These are phyloP conservation scores for Dryomyza anilis DNA, from an alignment of 2,888 invertebrate genomes.

Conservation along the genomic window DNA sequence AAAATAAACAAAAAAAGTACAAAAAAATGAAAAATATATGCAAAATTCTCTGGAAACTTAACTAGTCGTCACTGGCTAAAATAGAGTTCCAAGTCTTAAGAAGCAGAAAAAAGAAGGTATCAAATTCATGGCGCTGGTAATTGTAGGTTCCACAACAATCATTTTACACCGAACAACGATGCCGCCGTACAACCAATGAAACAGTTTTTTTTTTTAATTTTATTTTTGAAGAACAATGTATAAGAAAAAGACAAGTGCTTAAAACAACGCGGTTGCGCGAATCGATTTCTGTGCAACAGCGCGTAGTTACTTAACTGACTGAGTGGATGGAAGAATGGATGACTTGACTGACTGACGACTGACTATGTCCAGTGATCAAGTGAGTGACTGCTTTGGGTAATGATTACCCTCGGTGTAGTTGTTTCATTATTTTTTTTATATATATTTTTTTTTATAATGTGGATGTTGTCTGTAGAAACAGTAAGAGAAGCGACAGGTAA, in stretches of 20 bases:
- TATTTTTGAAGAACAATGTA: too few relatives aligned
- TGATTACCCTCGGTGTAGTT: constrained; percentile 51
- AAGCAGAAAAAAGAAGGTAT: too few relatives aligned
- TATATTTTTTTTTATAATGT: background rate
- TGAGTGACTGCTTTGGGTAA: constrained; percentile 51
- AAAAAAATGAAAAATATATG: too few relatives aligned
- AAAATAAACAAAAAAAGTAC: too few relatives aligned
- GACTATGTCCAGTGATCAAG: constrained; percentile 28
- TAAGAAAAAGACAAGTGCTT: background rate
- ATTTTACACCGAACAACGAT: constrained; percentile 30
- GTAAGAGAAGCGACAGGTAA: constrained; percentile 39
- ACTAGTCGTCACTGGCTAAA: too few relatives aligned
- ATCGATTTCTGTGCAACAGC: background rate
- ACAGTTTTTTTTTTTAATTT: too few relatives aligned
- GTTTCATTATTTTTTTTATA: constrained; percentile 37
- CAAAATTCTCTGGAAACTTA: too few relatives aligned
- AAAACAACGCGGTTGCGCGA: constrained; percentile 17
- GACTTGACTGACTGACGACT: too few relatives aligned
- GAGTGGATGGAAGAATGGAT: too few relatives aligned
- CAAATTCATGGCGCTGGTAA: constrained; percentile 55
- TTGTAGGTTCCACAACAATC: constrained; percentile 48
- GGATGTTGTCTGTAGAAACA: too few relatives aligned
- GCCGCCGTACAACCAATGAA: too few relatives aligned
- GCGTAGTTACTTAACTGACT: constrained; percentile 3
- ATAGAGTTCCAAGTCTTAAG: too few relatives aligned